Conservation (phyloP, 1,140 invertebrate genomes). For the Psix sp. region DNA sequence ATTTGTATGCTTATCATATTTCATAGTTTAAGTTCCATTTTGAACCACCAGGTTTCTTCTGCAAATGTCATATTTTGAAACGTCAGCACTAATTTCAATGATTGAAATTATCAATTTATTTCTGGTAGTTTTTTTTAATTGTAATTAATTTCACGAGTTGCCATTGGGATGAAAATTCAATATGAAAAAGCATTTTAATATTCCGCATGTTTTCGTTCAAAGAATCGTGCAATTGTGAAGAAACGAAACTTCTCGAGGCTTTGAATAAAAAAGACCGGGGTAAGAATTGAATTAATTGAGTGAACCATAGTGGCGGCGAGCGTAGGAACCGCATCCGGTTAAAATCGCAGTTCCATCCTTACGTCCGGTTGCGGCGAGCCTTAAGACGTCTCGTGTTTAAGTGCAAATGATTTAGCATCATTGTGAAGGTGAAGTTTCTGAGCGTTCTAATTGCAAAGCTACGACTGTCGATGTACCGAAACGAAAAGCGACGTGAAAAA, state of each 20-base stretch:
- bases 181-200: too few relatives aligned
- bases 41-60: too few relatives aligned
- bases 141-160: too few relatives aligned
- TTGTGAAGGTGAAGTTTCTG: slow-evolving; percentile 62
- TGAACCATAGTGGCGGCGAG: slow-evolving; percentile 39
- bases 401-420: slow-evolving; percentile 70
- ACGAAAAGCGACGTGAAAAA: slow-evolving; percentile 53
- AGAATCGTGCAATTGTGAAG: too few relatives aligned
- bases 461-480: slow-evolving; percentile 50
- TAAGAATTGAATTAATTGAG: slow-evolving; percentile 50
- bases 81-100: too few relatives aligned
- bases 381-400: slow-evolving; percentile 67
- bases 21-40: too few relatives aligned
- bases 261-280: slow-evolving; percentile 8
- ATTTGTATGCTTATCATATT: too few relatives aligned
- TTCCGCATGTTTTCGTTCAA: too few relatives aligned
- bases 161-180: too few relatives aligned
- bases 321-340: slow-evolving; percentile 67
- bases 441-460: slow-evolving; percentile 60
- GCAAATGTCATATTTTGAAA: too few relatives aligned
- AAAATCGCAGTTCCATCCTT: slow-evolving; percentile 47
- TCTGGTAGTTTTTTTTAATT: too few relatives aligned
- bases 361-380: slow-evolving; percentile 64
- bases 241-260: slow-evolving; percentile 21
- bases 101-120: too few relatives aligned